These are phyloP conservation scores for Chaetoderma sp. DNA, from an alignment of 2,888 invertebrate species.

Conservation along the genomic window DNA sequence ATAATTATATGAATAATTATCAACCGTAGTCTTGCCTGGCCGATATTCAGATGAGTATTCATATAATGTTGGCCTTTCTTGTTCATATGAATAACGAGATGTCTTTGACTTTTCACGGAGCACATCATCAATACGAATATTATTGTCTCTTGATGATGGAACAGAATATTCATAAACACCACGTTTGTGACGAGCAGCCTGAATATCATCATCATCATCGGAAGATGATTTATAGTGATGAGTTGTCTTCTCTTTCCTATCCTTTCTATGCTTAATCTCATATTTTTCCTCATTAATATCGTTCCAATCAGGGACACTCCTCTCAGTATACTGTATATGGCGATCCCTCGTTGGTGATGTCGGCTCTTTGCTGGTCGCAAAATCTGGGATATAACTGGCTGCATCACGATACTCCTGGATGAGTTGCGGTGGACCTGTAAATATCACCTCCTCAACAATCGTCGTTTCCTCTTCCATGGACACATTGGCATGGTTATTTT, in stretches of 20 bases:
- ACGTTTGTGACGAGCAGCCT: no score
- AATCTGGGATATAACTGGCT: not conserved
- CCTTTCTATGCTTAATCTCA: not conserved
- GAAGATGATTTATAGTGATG: no score
- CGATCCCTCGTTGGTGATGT: not conserved
- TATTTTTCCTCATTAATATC: not conserved
- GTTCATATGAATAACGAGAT: no score
- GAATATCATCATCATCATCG: no score
- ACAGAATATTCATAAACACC: no score
- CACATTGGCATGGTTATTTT: not conserved
- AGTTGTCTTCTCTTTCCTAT: not conserved
- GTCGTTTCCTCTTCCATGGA: not conserved
- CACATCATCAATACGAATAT: no score
- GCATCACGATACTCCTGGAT: not conserved
- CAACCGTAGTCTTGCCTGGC: no score
- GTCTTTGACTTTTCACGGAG: no score
- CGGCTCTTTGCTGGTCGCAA: not conserved
- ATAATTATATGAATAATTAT: no score
- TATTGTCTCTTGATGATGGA: no score
- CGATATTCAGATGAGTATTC: no score
- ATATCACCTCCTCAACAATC: conserved; percentile 2
- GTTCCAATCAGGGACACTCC: not conserved
- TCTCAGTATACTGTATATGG: not conserved
- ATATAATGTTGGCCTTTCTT: no score
- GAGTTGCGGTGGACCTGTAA: not conserved